Evolutionary conservation across 2,888 invertebrate species (phyloP).

Genomic region (Bugula neritina): DNA sequence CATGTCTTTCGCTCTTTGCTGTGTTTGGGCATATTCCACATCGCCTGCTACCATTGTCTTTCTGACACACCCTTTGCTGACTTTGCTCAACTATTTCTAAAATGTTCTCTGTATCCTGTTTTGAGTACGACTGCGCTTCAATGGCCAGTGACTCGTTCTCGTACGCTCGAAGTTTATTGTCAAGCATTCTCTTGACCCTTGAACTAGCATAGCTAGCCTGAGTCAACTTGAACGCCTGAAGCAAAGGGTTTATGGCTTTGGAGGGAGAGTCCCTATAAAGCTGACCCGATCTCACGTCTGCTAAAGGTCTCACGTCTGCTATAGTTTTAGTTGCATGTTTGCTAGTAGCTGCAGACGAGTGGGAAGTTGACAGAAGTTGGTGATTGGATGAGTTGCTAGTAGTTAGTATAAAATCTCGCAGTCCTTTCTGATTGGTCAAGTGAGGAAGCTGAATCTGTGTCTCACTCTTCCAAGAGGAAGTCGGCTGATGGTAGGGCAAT

Average conservation of each 20-base stretch:
- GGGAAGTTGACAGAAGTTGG: neutral
- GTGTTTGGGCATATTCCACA: constrained; percentile 13
- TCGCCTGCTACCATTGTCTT: neutral
- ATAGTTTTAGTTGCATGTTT: neutral
- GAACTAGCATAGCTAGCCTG: neutral
- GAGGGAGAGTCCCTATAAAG: too few species aligned
- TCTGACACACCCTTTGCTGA: neutral
- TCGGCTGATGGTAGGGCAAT: neutral
- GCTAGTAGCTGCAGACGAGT: neutral
- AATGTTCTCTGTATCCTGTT: neutral
- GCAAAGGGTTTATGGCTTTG: neutral
- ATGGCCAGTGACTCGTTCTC: neutral
- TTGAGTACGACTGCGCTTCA: neutral
- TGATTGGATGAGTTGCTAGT: neutral
- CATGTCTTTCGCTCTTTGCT: neutral
- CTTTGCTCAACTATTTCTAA: neutral
- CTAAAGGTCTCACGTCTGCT: neutral
- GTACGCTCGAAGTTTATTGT: neutral
- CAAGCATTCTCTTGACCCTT: neutral
- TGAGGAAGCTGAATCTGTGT: neutral
- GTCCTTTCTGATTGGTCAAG: neutral
- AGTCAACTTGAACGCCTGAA: neutral
- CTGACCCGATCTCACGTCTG: too few species aligned
- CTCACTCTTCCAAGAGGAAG: neutral
- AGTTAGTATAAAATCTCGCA: neutral